Percentiles rank a stretch among this genome's conserved stretches.
These are phyloP conservation scores for Pollenia griseotomentosa DNA, from an alignment of 2,888 invertebrate species.

Conservation along the genomic window DNA sequence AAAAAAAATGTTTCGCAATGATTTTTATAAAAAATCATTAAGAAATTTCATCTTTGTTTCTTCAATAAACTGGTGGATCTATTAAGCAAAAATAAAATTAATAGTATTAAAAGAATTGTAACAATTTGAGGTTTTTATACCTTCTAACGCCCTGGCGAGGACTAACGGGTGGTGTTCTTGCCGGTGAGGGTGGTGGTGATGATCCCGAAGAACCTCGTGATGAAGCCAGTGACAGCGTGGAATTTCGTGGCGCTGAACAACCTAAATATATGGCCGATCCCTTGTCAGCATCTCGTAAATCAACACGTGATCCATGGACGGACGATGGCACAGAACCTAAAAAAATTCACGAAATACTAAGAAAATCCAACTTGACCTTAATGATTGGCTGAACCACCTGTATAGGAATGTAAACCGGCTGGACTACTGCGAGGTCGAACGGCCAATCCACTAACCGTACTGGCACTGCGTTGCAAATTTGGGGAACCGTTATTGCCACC, in stretches of 20 bases:
- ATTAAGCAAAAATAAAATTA: not conserved
- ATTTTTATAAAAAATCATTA: slow-evolving; percentile 48
- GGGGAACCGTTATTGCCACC: slow-evolving; percentile 64
- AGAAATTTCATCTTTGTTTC: slow-evolving; percentile 80
- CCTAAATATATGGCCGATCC: slow-evolving; percentile 87
- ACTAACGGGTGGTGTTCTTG: slow-evolving; percentile 90
- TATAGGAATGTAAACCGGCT: slow-evolving; percentile 91
- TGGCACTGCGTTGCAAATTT: slow-evolving; percentile 82
- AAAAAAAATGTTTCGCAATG: not conserved
- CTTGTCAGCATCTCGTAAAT: slow-evolving; percentile 87
- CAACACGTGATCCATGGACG: slow-evolving; percentile 89
- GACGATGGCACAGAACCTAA: slow-evolving; percentile 90
- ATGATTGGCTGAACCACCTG: slow-evolving; percentile 84
- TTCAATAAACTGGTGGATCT: slow-evolving; percentile 80
- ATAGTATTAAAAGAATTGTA: not conserved
- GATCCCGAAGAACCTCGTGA: slow-evolving; percentile 86
- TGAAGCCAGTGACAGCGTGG: slow-evolving; percentile 82
- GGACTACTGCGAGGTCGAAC: slow-evolving; percentile 91
- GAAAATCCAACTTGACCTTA: slow-evolving; percentile 49
- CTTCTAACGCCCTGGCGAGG: slow-evolving; percentile 88
- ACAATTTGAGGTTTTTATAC: slow-evolving; percentile 73
- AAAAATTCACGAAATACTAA: slow-evolving; percentile 57
- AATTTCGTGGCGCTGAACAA: slow-evolving; percentile 82
- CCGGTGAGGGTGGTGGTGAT: slow-evolving; percentile 91
- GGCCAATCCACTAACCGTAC: slow-evolving; percentile 82